Percentiles rank a stretch among this genome's conserved stretches.
These are phyloP conservation scores for Hippocampus barbouri DNA, from an alignment of 2,113 vertebrate genomes.

Conservation along the genomic window DNA sequence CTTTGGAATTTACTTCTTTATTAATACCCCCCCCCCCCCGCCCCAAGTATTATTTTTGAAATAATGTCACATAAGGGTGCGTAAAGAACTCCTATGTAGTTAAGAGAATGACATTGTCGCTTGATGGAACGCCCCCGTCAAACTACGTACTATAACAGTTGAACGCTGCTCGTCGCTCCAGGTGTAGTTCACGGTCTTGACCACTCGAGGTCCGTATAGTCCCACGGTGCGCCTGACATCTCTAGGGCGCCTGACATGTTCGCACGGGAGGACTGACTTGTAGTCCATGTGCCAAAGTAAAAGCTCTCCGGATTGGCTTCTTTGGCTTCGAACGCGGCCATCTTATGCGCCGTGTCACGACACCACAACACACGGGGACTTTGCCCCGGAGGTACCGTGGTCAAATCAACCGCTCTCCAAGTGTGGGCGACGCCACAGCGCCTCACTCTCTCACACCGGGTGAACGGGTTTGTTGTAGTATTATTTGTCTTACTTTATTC, in stretches of 20 bases:
- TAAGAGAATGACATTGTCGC: no score
- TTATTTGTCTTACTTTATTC: not conserved
- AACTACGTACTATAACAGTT: no score
- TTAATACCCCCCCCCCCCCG: no score
- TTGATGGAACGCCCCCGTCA: no score
- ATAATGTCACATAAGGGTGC: no score
- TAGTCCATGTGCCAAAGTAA: constrained; percentile 62
- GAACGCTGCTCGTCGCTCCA: no score
- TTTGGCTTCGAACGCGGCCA: constrained; percentile 67
- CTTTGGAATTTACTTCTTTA: no score
- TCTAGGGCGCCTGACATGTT: constrained; percentile 33
- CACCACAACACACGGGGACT: constrained; percentile 14
- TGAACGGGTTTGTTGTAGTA: not conserved
- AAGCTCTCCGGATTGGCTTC: constrained; percentile 67
- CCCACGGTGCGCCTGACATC: constrained; percentile 8
- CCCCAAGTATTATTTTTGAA: no score
- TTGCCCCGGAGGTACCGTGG: constrained; percentile 12
- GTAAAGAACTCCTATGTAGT: no score
- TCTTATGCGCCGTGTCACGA: constrained; percentile 68
- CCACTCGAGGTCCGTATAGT: constrained; percentile 55
- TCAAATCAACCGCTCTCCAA: constrained; percentile 8
- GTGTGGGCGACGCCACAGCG: not conserved
- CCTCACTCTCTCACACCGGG: not conserved
- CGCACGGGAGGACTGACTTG: constrained; percentile 32
- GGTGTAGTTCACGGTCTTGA: not conserved